Percentiles rank a stretch among this genome's conserved stretches.
Conservation (phyloP, 2,888 invertebrate genomes). For the Polydrusus tereticollis region DNA sequence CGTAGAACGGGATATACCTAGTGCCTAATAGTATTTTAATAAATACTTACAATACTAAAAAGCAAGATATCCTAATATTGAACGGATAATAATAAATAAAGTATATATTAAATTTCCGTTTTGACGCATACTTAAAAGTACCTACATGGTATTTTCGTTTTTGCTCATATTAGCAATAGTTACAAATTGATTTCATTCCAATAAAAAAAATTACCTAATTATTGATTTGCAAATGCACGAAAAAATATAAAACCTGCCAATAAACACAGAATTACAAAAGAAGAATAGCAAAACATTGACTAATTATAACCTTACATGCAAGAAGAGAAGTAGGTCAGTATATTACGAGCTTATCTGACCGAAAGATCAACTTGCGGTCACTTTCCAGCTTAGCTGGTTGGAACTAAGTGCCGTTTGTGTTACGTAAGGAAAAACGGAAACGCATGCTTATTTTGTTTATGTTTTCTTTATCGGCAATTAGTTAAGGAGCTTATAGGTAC, state of each 20-base stretch:
- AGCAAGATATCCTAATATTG: too few relatives aligned
- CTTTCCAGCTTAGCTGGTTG: constrained; percentile 62
- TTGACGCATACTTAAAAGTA: too few relatives aligned
- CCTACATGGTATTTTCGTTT: too few relatives aligned
- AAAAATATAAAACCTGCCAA: constrained; percentile 13
- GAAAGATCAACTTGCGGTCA: constrained; percentile 52
- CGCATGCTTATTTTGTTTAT: constrained; percentile 15
- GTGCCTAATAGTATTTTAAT: too few relatives aligned
- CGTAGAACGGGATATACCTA: too few relatives aligned
- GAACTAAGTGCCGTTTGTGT: constrained; percentile 55
- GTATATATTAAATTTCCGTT: too few relatives aligned
- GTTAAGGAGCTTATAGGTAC: background rate
- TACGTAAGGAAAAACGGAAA: constrained; percentile 55
- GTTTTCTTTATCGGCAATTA: constrained; percentile 4
- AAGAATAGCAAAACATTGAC: constrained; percentile 9
- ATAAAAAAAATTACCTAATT: background rate
- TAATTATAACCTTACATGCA: constrained; percentile 19
- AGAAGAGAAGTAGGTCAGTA: constrained; percentile 36
- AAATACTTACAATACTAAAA: too few relatives aligned
- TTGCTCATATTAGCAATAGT: too few relatives aligned
- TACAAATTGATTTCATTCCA: too few relatives aligned
- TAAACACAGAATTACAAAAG: constrained; percentile 14
- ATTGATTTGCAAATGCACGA: background rate
- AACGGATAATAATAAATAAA: too few relatives aligned
- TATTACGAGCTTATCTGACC: constrained; percentile 34